Percentiles rank a stretch among this genome's conserved stretches.
These are phyloP conservation scores for Phaethornis superciliosus DNA, from an alignment of 2,113 vertebrate species.

Conservation along the genomic window DNA sequence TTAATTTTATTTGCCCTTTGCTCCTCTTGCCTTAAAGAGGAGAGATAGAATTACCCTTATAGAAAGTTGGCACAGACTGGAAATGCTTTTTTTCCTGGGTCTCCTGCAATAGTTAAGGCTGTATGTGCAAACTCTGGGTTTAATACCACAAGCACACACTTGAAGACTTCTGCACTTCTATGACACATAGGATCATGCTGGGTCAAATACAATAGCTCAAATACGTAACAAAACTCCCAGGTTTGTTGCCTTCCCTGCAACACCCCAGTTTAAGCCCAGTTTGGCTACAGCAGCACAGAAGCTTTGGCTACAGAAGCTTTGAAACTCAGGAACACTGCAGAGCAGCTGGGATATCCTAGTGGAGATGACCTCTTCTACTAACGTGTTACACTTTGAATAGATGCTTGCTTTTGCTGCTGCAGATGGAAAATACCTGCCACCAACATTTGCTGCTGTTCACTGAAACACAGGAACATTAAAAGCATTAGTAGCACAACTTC, in stretches of 20 bases:
- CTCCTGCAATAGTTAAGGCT: not conserved
- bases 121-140: not conserved
- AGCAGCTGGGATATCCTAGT: not conserved
- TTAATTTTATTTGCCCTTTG: not conserved
- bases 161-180: not conserved
- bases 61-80: not conserved
- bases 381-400: not conserved
- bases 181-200: not conserved
- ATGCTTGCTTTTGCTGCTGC: not conserved
- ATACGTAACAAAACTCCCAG: not conserved
- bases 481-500: not conserved
- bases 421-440: not conserved
- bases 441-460: not conserved
- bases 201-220: not conserved
- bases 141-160: not conserved
- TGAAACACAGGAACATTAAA: not conserved
- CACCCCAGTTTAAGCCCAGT: not conserved
- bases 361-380: not conserved
- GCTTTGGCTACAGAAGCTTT: too few relatives aligned
- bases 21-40: not conserved
- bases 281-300: not conserved
- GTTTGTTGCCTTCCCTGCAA: not conserved
- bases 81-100: not conserved
- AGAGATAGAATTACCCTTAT: not conserved
- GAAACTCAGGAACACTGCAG: not conserved